Base-by-base conservation (phyloP, 2,888 invertebrate genomes). In the Clunio marinus region DNA sequence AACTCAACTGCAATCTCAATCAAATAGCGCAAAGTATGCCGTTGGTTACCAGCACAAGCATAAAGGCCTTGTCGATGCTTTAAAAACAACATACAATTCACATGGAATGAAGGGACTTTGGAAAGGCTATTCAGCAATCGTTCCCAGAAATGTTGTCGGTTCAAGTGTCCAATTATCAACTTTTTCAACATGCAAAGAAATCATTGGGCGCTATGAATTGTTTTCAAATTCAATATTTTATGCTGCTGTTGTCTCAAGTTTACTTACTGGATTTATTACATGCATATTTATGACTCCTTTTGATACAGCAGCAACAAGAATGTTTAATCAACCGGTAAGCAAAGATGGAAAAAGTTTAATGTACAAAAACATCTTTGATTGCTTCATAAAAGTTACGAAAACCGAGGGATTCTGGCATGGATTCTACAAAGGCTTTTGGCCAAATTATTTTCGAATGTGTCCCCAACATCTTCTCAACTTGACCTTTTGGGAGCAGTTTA, bases 21-120 rank as follows among this genome's bases (percentile, higher is more conserved):
- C 91, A 5, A 25, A n/a, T 10, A 37, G n/a, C 20, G 81, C 83
- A 8, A 82, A 84, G 65, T 91, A 93, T 72, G 93, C 93, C 20
- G 94, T 94, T 1, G 94, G 93, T 0, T 83, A 87, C 75, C 94
- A 94, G 75, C 90, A 93, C 77, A 77, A 82, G 7, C 89, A 92
- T 76, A 78, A 75, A 71, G 86, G 88, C 0, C 81, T 81, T 73
- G 72, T 78, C 59, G 77, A 81, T 70, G 84, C 83, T 0, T 75
- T 84, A 57, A 72, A 72, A 8, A 80, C 77, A 25, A 84, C 85
- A 70, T 83, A 81, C 73, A 80, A 74, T 71, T 74, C 78, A 57
- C 81, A 83, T 70, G 86, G 86, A 7, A 74, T 84, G 70, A 75
- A 76, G 51, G 93, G 93, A 0, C 80, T 92, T 71, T 93, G 89